Conservation (phyloP, 2,113 vertebrate species). For the Tricholaema leucomelas region DNA sequence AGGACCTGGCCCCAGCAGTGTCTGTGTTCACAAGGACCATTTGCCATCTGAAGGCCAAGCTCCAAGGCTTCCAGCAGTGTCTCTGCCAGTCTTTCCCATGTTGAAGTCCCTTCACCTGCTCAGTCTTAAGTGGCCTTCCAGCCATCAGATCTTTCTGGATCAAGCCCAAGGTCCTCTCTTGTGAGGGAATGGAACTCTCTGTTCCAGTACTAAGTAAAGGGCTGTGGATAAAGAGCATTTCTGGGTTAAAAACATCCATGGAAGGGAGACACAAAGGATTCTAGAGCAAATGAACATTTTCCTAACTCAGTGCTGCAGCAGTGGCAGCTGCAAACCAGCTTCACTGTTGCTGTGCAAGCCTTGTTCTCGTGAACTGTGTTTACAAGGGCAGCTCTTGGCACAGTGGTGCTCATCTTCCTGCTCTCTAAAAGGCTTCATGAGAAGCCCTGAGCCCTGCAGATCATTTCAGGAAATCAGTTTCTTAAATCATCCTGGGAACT, state of each 20-base stretch:
- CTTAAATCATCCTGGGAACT: neutral
- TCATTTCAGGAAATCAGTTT: neutral
- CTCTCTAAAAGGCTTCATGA: neutral
- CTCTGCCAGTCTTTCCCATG: neutral
- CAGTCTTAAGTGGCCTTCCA: neutral
- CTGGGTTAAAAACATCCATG: neutral
- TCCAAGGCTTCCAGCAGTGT: neutral
- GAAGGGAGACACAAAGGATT: neutral
- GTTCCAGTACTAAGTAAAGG: neutral
- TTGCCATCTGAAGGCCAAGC: neutral
- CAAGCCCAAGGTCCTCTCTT: neutral
- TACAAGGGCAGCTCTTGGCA: neutral
- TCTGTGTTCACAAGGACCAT: neutral
- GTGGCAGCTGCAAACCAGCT: neutral
- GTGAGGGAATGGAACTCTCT: neutral
- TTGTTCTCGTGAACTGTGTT: neutral
- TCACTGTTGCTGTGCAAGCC: neutral
- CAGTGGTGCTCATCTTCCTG: neutral
- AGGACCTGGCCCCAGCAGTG: neutral
- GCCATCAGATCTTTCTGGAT: neutral
- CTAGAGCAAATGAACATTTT: neutral
- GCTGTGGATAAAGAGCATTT: neutral
- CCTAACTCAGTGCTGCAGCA: neutral
- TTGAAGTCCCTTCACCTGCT: neutral
- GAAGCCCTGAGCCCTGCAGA: neutral